These are phyloP conservation scores for Ctenopoma multispine DNA, from an alignment of 2,797 vertebrate genomes.

Conservation along the genomic window DNA sequence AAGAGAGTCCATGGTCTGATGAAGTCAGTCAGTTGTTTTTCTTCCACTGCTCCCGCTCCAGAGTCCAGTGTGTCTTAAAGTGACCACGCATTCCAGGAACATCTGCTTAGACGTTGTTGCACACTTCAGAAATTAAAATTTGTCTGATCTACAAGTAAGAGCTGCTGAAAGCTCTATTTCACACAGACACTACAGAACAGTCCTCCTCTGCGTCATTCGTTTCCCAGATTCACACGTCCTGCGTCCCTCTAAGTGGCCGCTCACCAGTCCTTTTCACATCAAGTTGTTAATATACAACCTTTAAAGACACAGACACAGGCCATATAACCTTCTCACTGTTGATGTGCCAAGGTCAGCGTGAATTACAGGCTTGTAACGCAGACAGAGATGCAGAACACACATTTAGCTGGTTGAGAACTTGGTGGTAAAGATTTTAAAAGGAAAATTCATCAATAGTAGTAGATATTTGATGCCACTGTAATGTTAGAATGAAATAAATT, in stretches of 20 bases:
- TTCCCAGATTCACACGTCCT: constrained; percentile 19
- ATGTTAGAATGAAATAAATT: background rate
- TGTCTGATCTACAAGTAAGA: background rate
- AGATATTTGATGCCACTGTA: background rate
- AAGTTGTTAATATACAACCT: constrained; percentile 83
- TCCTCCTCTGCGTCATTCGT: background rate
- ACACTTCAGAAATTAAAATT: constrained; percentile 1
- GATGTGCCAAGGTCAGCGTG: constrained; percentile 37
- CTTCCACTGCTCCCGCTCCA: background rate
- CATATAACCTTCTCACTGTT: constrained; percentile 54
- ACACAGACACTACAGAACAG: background rate
- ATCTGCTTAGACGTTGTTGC: background rate
- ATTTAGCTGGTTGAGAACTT: background rate
- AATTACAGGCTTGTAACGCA: constrained; percentile 31
- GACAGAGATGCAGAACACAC: constrained; percentile 13
- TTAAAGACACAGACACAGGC: constrained; percentile 42
- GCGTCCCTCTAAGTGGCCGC: constrained; percentile 6
- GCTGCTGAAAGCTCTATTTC: background rate
- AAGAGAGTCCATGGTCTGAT: constrained; percentile 14
- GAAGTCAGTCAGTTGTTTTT: background rate
- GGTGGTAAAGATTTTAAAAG: background rate
- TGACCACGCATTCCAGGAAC: background rate
- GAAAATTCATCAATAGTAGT: background rate
- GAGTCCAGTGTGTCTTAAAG: background rate
- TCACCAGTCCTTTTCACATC: constrained; percentile 38